Base-by-base conservation (phyloP, 2,888 invertebrate genomes). In the Epirrita christyi region DNA sequence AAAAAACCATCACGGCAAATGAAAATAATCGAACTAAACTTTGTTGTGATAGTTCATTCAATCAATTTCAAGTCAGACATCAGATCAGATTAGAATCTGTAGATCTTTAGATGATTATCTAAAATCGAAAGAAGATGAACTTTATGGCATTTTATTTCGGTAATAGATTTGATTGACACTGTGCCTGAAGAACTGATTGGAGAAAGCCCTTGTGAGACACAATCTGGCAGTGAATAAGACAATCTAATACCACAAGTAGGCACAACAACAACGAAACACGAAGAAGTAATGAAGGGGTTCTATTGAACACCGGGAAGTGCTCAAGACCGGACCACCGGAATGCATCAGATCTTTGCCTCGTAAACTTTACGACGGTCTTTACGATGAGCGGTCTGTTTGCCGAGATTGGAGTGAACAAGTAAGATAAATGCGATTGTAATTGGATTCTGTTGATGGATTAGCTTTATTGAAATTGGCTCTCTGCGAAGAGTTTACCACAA, bases 351-450 rank as follows among this genome's bases (percentile, higher is more conserved):
- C 52, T 55, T 36, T 37, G 54, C 10, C 46, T 63, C 65, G 47
- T 65, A 64, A 67, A 66, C 41, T 59, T 61, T 53, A 63, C 48
- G 45, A 53, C 51, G 29, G 36, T 37, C 29, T 68, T 67, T 67
- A 69, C 61, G 64, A 64, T 38, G 32, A 45, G 59, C 52, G 53
- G 61, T 53, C 36, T 55, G 58, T 70, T 66, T 53, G 51, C 46
- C 43, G 53, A 55, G 65, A 70, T 69, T 67, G 61, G 58, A 66
- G 57, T 52, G 59, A 57, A 56, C 62, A 59, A 49, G 48, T 45
- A 61, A 58, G 42, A 47, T 56, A 55, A 61, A 55, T 38, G 52
- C 32, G 32, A 55, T 41, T 52, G 55, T 56, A 49, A 55, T 60
- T 57, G 49, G 40, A 57, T 45, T 51, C 50, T 36, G 43, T 27